Base-by-base conservation (phyloP, 1,140 invertebrate species). In the Doryteuthis pealeii region DNA sequence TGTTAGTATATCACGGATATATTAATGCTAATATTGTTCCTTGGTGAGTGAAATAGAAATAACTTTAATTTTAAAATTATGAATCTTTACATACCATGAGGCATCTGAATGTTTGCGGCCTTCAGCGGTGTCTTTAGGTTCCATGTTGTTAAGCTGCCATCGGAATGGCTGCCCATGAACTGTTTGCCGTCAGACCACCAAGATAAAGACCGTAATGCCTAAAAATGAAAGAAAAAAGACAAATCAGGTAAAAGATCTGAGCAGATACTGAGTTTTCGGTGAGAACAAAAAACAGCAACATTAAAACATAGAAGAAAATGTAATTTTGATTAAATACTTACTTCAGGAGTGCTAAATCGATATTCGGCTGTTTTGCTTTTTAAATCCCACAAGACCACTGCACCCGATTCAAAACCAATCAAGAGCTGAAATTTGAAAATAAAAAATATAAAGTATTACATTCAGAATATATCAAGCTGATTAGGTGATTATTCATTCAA, bases 121-220 rank as follows among this genome's bases (percentile, higher is more conserved):
- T 95, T 95, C 33, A 90, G 86, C 67, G 91, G 90, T 76, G 92
- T 91, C 81, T 93, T 92, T 22, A 93, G 89, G 80, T 92, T 93
- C 96, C 96, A 99, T 35, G 95, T 97, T 72, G 93, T 93, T 65
- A 99, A 91, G 65, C 95, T 96, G 68, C 98, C 98, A 90, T 99
- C 97, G 15, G 91, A 92, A 88, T 99, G 97, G 81, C 94, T 94
- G 79, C 94, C 96, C 92, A 99, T 96, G 87, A 99, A 97, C 89
- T 97, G 95, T 90, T 98, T 97, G 74, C 97, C 98, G 88, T 99
- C 97, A 87, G 96, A 92, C 88, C 99, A 96, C 98, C 98, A 99
- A 73, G 93, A 92, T 83, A 97, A 92, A 73, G 94, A 96, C 83
- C 92, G 91, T 71, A 98, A 90, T 30, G 92, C 91, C 85, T 97